Evolutionary conservation across 2,797 vertebrate species (phyloP), one percentile per base, ranked within the genome.

Genomic region (Acanthiza pusilla): DNA sequence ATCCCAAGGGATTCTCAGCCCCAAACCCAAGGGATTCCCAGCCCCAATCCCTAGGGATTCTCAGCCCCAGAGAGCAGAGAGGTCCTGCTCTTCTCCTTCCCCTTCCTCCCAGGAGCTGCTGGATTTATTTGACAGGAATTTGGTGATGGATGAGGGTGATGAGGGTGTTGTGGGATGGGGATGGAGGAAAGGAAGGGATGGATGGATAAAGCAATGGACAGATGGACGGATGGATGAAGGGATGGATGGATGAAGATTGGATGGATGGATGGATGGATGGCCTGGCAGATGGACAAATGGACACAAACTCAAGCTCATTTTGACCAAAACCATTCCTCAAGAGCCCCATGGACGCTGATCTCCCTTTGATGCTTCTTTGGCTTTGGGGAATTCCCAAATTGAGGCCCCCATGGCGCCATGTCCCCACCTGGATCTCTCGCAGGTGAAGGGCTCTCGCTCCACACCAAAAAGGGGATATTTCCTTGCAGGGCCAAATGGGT

Each of bases 381-480:
- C 4, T 21, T 43, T 48, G 8, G 47, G 27, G 43, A 26, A 15
- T 4, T n/a, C 29, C 22, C 1, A 4, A 3, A 3, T 2, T 2
- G 55, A 61, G 29, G 10, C 42, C 17, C 13, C 51, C 42, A 7
- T 8, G 3, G 5, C 62, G 48, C 74, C 85, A 13, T 45, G 4
- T n/a, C 55, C 53, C 83, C 71, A 36, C 66, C 32, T 6, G 20
- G 16, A 7, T 23, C 18, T 8, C 42, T n/a, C 54, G 1, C 2
- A 15, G 81, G 16, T 21, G 8, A 30, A 51, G n/a, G 8, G 13
- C 85, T 85, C 45, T 21, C 29, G 0, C 43, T 77, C 48, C 40
- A n/a, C 32, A 36, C 5, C 8, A 15, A 38, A 18, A 7, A 16
- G 15, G 7, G 1, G 27, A 9, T 5, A 2, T 26, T 40, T 26